A percentile compares a stretch with the other conserved stretches of the same genome.
Conservation (phyloP, 2,888 invertebrate species). For the Phyllotreta cruciferae region DNA sequence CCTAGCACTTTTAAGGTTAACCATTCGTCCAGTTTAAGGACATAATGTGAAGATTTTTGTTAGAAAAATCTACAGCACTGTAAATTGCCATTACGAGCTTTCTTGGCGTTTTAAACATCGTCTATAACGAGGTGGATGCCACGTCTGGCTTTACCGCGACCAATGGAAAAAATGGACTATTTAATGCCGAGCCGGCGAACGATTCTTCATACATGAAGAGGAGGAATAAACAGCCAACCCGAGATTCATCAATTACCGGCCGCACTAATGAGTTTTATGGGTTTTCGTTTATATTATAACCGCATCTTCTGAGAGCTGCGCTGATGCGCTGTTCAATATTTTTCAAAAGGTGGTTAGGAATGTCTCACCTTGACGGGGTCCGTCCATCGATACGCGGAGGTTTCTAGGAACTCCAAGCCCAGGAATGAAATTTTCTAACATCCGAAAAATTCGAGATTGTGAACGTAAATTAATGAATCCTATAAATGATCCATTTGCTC, state of each 20-base stretch:
- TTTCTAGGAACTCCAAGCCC: background rate
- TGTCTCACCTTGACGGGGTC: background rate
- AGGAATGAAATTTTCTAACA: too few relatives aligned
- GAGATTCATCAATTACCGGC: slow-evolving; percentile 52
- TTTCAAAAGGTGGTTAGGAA: background rate
- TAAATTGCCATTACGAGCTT: too few relatives aligned
- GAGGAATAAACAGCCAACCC: slow-evolving; percentile 37
- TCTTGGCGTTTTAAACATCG: too few relatives aligned
- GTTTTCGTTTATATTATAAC: slow-evolving; percentile 50
- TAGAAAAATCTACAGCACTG: too few relatives aligned
- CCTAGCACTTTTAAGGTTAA: too few relatives aligned
- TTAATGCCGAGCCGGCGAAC: slow-evolving; percentile 8
- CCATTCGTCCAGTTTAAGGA: too few relatives aligned
- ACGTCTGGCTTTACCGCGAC: too few relatives aligned
- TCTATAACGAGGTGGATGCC: too few relatives aligned
- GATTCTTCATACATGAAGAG: slow-evolving; percentile 23
- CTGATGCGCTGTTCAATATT: slow-evolving; percentile 3
- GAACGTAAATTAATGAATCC: too few relatives aligned
- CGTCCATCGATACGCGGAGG: background rate
- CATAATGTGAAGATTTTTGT: too few relatives aligned
- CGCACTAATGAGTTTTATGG: slow-evolving; percentile 54
- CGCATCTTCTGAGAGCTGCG: slow-evolving; percentile 25
- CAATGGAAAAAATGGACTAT: too few relatives aligned
- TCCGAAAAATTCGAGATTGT: background rate
- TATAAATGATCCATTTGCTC: too few relatives aligned